These are phyloP conservation scores for Cyphomyrus plagiostoma DNA, from an alignment of 2,113 vertebrate genomes.

Conservation along the genomic window DNA sequence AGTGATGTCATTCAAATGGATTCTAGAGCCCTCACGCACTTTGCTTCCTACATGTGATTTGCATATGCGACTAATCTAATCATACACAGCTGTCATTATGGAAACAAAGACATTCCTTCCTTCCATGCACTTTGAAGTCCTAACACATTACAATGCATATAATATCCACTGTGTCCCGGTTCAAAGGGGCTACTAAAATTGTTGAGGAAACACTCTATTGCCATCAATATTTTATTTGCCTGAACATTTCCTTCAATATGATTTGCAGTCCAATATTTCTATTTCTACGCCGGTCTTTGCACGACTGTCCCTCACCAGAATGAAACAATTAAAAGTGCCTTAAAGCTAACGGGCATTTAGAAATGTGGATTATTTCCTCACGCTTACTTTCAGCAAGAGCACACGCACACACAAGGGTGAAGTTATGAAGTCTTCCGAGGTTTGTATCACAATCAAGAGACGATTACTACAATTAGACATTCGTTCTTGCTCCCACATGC, in stretches of 20 bases:
- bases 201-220: background rate
- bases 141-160: background rate
- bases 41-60: background rate
- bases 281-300: background rate
- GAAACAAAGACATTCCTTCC: slow-evolving; percentile 2
- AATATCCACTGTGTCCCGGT: background rate
- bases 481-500: background rate
- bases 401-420: background rate
- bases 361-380: background rate
- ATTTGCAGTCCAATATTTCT: background rate
- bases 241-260: background rate
- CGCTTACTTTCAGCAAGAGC: background rate
- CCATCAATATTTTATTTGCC: background rate
- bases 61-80: background rate
- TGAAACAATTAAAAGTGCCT: background rate
- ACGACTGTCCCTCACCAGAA: background rate
- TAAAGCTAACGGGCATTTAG: background rate
- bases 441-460: background rate
- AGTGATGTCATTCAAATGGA: background rate
- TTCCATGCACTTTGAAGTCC: background rate
- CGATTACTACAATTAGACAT: background rate
- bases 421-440: background rate
- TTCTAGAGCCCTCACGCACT: background rate
- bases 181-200: background rate
- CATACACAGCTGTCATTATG: background rate